phyloP scores from a whole-genome alignment of 2,797 vertebrate species.

The Clamator glandarius region DNA sequence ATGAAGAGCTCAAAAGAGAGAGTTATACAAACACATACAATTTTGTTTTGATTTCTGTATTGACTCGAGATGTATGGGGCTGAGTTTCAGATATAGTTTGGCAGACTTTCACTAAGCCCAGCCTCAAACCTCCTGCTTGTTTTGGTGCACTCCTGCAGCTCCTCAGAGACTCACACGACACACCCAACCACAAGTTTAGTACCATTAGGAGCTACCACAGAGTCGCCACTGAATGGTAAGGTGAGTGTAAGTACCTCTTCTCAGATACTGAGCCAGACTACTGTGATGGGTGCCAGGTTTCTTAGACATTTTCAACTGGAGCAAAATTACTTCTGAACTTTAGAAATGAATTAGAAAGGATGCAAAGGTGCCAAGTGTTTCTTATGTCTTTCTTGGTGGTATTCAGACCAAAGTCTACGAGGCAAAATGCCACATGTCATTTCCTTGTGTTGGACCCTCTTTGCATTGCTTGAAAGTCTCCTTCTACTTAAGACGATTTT shows the following conservation, averaged over 20 bases:
- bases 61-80: neutral
- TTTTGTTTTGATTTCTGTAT: neutral
- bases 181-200: accelerated
- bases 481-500: neutral
- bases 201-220: neutral
- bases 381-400: neutral
- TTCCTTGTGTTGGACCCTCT: neutral
- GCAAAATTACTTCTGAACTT: neutral
- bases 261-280: no score
- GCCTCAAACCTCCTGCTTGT: neutral
- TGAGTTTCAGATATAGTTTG: neutral
- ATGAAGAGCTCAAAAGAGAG: neutral
- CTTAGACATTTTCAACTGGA: no score
- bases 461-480: neutral
- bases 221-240: neutral
- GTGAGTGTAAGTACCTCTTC: neutral
- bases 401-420: neutral
- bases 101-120: neutral
- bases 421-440: neutral
- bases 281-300: no score
- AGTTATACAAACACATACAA: accelerated
- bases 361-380: accelerated
- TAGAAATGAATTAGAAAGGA: neutral
- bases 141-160: neutral
- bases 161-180: accelerated